Evolutionary conservation across 1,140 invertebrate species (phyloP).

Genomic region (Apis florea): DNA sequence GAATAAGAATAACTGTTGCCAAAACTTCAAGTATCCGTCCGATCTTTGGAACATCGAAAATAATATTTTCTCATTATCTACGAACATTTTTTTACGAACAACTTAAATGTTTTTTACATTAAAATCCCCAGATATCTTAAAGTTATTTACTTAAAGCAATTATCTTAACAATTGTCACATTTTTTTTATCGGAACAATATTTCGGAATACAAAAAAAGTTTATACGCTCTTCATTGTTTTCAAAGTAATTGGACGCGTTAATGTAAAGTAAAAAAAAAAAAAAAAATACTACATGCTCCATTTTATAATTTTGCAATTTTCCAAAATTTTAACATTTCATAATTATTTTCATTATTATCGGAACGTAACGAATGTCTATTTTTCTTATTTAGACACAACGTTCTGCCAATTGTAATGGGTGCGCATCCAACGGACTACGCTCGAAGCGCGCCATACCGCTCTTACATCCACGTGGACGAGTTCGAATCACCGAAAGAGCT

Average conservation of each 20-base stretch:
- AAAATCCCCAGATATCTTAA: too few relatives aligned
- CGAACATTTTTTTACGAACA: background rate
- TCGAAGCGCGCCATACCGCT: conserved; percentile 91
- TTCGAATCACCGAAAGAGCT: conserved; percentile 92
- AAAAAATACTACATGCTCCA: too few relatives aligned
- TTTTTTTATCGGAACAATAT: too few relatives aligned
- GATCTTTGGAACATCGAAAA: background rate
- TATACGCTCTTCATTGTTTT: too few relatives aligned
- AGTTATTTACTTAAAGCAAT: too few relatives aligned
- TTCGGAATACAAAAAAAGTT: too few relatives aligned
- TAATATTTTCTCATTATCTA: background rate
- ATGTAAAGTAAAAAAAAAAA: too few relatives aligned
- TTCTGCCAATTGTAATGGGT: conserved; percentile 97
- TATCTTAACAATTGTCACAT: too few relatives aligned
- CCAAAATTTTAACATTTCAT: background rate
- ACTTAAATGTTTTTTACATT: background rate
- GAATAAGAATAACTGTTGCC: conserved; percentile 8
- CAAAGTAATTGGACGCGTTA: too few relatives aligned
- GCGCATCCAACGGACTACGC: conserved; percentile 94
- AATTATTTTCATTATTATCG: background rate
- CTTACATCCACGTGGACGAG: conserved; percentile 96
- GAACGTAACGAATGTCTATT: background rate
- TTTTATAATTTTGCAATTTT: too few relatives aligned
- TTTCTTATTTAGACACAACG: conserved; percentile 86
- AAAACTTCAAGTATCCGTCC: background rate